Base-by-base conservation (phyloP, 1,140 invertebrate genomes). In the Phortica variegata region DNA sequence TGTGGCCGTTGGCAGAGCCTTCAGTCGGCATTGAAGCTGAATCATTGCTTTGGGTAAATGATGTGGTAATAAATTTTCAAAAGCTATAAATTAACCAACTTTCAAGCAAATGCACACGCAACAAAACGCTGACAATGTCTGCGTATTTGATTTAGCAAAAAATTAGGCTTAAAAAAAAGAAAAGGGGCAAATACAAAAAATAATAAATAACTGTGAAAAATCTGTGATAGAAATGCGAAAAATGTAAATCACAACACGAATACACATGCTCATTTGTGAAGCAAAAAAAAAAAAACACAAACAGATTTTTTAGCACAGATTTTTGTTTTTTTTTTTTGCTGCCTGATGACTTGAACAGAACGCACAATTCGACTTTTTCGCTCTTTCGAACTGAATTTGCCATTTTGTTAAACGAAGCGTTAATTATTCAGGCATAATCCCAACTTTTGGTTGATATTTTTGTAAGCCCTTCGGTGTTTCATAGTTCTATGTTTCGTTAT, bases 401-500 rank as follows among this genome's bases (percentile, higher is more conserved):
- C 38, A 39, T 58, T 53, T 44, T 54, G 57, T 31, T 49, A 54
- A 63, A 43, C 54, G 63, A 62, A 51, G 53, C 63, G 62, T 57
- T 66, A 66, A 66, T 66, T 66, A 66, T 66, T 68, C 62, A 57
- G 43, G 40, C 48, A 38, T 8, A 20, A 46, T 34, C 29, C 15
- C 15, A 37, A 20, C 45, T 49, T 56, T 55, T 55, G 52, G 54
- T 37, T 36, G 57, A 55, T 58, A 49, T 29, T 60, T 56, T 62
- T 49, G 12, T 12, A 19, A 17, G 36, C 12, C 17, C 36, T 18
- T 38, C 18, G 8, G 15, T 17, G 36, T 12, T 13, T 52, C 58
- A 52, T 55, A 56, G 47, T 65, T 68, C 68, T 65, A 69, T 68
- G 68, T 68, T 58, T 34, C 54, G 56, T 57, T 51, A 50, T 63